These are phyloP conservation scores for Habrosyne pyritoides DNA, from an alignment of 2,888 invertebrate genomes.

Conservation along the genomic window DNA sequence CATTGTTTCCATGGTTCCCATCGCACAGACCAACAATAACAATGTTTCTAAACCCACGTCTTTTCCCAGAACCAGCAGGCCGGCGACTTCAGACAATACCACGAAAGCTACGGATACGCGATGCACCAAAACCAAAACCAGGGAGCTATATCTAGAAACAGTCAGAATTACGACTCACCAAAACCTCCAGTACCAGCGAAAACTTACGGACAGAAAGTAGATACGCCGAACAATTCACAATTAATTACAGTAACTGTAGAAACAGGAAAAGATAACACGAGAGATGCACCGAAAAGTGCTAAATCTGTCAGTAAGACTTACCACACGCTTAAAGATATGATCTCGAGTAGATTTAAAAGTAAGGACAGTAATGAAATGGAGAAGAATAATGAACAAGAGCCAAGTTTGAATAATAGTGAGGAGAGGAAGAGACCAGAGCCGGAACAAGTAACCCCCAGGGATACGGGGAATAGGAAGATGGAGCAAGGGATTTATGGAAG, in stretches of 20 bases:
- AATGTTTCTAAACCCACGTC: slow-evolving; percentile 27
- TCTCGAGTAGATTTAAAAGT: slow-evolving; percentile 90
- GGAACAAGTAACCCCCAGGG: slow-evolving; percentile 75
- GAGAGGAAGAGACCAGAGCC: slow-evolving; percentile 77
- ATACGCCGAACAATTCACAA: slow-evolving; percentile 74
- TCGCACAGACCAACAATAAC: slow-evolving; percentile 41
- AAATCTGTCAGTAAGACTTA: slow-evolving; percentile 91
- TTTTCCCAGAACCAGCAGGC: slow-evolving; percentile 78
- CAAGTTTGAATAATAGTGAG: slow-evolving; percentile 85
- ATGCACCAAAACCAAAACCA: slow-evolving; percentile 71
- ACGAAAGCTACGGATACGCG: slow-evolving; percentile 80
- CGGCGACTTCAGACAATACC: slow-evolving; percentile 79
- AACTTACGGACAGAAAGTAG: slow-evolving; percentile 67
- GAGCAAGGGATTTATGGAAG: slow-evolving; percentile 86
- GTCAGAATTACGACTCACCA: slow-evolving; percentile 74
- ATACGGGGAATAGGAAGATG: slow-evolving; percentile 72
- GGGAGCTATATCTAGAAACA: slow-evolving; percentile 60
- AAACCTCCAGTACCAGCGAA: slow-evolving; percentile 80
- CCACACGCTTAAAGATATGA: slow-evolving; percentile 92
- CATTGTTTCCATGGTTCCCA: slow-evolving; percentile 60
- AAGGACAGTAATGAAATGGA: slow-evolving; percentile 84
- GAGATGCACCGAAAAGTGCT: slow-evolving; percentile 82
- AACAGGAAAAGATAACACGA: slow-evolving; percentile 82
- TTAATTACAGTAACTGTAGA: slow-evolving; percentile 84
- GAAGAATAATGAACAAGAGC: slow-evolving; percentile 74